Evolutionary conservation across 1,140 invertebrate genomes (phyloP).

Genomic region (Ephestia elutella): DNA sequence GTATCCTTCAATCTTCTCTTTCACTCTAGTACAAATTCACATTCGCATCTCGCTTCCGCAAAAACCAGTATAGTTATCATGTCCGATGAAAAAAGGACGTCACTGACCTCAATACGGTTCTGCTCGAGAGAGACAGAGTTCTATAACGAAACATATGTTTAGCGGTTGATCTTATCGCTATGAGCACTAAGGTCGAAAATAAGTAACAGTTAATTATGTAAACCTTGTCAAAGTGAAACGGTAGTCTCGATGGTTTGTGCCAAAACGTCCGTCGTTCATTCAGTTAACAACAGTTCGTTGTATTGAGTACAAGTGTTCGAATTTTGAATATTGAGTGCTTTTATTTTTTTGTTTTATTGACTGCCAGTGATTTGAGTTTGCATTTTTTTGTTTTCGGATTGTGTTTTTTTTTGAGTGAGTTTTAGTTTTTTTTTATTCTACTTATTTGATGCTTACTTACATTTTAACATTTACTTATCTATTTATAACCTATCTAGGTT

Average conservation of each 20-base stretch:
- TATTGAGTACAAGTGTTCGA: background rate
- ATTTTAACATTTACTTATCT: background rate
- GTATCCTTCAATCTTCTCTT: conserved; percentile 14
- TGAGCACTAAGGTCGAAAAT: conserved; percentile 25
- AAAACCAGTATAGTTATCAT: conserved; percentile 45
- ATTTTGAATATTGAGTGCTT: conserved; percentile 6
- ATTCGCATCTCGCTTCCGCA: conserved; percentile 31
- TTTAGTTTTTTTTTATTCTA: background rate
- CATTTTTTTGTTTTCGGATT: background rate
- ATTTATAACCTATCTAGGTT: no score
- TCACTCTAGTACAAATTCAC: conserved; percentile 19
- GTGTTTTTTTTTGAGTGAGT: conserved; percentile 2
- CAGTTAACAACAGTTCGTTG: conserved; percentile 35
- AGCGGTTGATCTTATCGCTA: conserved; percentile 14
- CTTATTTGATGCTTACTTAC: no score
- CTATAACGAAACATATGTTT: conserved; percentile 14
- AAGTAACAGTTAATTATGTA: conserved; percentile 9
- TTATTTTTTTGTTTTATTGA: conserved; percentile 5
- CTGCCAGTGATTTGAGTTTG: conserved; percentile 1
- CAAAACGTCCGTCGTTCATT: conserved; percentile 40
- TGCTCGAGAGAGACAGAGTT: conserved; percentile 33
- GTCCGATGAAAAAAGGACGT: conserved; percentile 57
- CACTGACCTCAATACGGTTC: conserved; percentile 60
- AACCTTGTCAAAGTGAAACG: conserved; percentile 26
- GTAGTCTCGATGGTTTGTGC: conserved; percentile 33